These are phyloP conservation scores for Aphidius ervi DNA, from an alignment of 1,140 invertebrate species.

Conservation along the genomic window DNA sequence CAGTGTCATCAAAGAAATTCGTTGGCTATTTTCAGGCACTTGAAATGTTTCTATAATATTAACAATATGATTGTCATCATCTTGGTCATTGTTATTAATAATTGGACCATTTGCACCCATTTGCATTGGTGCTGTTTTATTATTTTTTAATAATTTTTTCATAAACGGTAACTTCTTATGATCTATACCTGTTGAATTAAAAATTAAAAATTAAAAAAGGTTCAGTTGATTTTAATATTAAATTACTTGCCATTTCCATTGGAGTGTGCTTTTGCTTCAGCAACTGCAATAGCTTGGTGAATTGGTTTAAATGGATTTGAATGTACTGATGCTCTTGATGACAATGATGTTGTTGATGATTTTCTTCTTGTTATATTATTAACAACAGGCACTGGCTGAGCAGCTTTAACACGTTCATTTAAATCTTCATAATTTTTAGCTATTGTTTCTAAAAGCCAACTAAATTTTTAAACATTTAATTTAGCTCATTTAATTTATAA, in stretches of 20 bases:
- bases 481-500: background rate
- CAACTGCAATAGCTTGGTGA: conserved; percentile 29
- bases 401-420: conserved; percentile 36
- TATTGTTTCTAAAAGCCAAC: conserved; percentile 47
- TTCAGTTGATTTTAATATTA: background rate
- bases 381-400: conserved; percentile 17
- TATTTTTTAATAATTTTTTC: conserved; percentile 31
- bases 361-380: conserved; percentile 21
- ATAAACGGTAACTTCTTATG: conserved; percentile 14
- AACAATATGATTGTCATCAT: conserved; percentile 12
- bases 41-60: conserved; percentile 15
- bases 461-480: conserved; percentile 16
- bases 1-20: conserved; percentile 22
- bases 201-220: background rate
- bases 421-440: conserved; percentile 40
- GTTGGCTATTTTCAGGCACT: conserved; percentile 18
- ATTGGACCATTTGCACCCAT: conserved; percentile 12
- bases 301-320: conserved; percentile 43
- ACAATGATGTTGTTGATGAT: conserved; percentile 21
- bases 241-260: conserved; percentile 17
- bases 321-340: conserved; percentile 30
- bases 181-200: conserved; percentile 8
- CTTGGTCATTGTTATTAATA: conserved; percentile 23
- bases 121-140: conserved; percentile 36
- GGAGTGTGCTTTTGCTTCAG: conserved; percentile 10